A percentile compares a stretch with the other conserved stretches of the same genome.
These are phyloP conservation scores for Cyrtonyx montezumae DNA, from an alignment of 2,113 vertebrate species.

Conservation along the genomic window DNA sequence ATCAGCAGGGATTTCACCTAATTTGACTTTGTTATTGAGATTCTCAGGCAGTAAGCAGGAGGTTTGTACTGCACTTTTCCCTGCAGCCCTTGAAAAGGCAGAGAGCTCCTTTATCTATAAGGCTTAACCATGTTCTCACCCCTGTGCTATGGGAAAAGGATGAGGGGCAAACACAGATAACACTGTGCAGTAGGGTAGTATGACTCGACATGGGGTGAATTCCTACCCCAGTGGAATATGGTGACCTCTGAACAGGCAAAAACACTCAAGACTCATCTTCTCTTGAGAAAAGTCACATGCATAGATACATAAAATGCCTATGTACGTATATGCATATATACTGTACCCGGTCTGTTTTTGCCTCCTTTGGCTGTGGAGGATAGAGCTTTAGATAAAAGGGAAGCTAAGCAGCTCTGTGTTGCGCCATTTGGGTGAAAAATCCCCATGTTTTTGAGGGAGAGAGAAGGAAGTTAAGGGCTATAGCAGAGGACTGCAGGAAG, in stretches of 20 bases:
- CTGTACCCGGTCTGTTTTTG: neutral
- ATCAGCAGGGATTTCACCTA: constrained; percentile 21
- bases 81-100: neutral
- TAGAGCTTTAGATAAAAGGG: neutral
- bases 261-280: neutral
- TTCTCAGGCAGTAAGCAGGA: neutral
- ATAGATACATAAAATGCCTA: no score
- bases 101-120: neutral
- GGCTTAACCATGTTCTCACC: neutral
- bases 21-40: constrained; percentile 14
- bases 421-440: neutral
- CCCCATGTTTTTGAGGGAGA: neutral
- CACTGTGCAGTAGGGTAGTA: accelerated
- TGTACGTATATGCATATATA: neutral
- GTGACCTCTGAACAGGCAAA: neutral
- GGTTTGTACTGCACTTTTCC: neutral
- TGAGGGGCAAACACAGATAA: neutral
- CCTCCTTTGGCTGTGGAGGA: neutral
- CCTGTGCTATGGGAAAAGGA: neutral
- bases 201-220: accelerated
- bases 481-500: neutral
- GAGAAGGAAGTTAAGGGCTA: neutral
- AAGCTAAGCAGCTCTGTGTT: neutral
- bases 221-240: neutral
- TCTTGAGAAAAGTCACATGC: neutral